phyloP scores from a whole-genome alignment of 2,797 vertebrate species.

The Triplophysa bombifrons region DNA sequence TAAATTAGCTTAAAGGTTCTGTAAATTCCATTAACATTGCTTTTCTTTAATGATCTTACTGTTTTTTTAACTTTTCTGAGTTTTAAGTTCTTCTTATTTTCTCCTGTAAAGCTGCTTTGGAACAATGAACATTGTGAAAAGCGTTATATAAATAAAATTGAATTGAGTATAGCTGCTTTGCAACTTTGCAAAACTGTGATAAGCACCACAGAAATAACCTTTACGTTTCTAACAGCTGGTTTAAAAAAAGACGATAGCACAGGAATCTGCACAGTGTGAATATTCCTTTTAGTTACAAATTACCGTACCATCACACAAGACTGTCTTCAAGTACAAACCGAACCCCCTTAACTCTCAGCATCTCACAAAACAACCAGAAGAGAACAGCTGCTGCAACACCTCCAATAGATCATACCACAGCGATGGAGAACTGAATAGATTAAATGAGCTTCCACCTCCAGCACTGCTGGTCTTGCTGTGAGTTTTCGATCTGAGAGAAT shows the following conservation, averaged over 20 bases:
- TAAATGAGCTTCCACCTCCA: conserved; percentile 40
- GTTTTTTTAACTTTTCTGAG: no score
- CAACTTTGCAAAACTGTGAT: no score
- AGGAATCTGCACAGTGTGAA: not conserved
- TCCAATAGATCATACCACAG: conserved; percentile 40
- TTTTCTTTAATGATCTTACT: no score
- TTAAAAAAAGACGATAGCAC: not conserved
- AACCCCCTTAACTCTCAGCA: not conserved
- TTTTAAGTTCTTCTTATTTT: no score
- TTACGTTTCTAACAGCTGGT: not conserved
- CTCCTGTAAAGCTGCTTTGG: no score
- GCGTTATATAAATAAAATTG: no score
- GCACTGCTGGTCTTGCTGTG: conserved; percentile 30
- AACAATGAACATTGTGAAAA: no score
- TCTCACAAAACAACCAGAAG: not conserved
- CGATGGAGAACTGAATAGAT: conserved; percentile 31
- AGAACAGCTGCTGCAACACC: conserved; percentile 7
- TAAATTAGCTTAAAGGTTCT: no score
- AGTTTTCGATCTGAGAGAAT: conserved; percentile 48
- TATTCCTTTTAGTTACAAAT: not conserved
- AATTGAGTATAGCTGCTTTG: no score
- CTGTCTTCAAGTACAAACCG: not conserved
- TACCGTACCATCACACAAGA: not conserved
- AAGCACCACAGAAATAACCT: no score
- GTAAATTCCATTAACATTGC: no score